Evolutionary conservation across 1,140 invertebrate genomes (phyloP).

Genomic region (Globodera rostochiensis): DNA sequence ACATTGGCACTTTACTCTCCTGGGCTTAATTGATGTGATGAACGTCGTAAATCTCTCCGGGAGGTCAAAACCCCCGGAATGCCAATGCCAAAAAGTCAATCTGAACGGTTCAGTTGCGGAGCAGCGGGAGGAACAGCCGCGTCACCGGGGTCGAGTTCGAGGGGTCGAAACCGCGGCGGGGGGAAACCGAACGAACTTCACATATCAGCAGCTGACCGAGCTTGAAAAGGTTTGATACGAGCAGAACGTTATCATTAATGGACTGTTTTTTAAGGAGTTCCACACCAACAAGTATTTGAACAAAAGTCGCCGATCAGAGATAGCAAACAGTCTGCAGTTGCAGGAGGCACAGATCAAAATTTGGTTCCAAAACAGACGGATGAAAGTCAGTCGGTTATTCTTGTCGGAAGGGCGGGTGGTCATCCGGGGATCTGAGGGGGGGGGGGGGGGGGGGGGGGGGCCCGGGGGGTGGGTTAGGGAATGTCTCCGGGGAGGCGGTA

Average conservation of each 20-base stretch:
- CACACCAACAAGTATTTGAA: constrained; percentile 99
- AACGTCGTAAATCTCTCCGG: constrained; percentile 27
- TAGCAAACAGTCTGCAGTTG: constrained; percentile 88
- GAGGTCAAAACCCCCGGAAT: neutral
- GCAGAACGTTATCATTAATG: constrained; percentile 10
- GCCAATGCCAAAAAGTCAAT: constrained; percentile 1
- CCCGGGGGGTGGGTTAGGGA: neutral
- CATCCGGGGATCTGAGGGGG: neutral
- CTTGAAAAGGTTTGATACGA: constrained; percentile 77
- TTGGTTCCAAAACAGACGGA: constrained; percentile 81
- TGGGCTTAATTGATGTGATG: neutral
- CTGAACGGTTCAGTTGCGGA: constrained; percentile 6
- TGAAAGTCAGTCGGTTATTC: constrained; percentile 73
- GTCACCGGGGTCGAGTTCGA: constrained; percentile 40
- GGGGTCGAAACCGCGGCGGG: constrained; percentile 9
- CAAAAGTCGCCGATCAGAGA: constrained; percentile 90
- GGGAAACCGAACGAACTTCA: constrained; percentile 54
- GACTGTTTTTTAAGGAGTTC: constrained; percentile 88
- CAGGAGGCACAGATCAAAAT: constrained; percentile 85
- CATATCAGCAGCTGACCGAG: constrained; percentile 85
- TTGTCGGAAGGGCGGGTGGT: neutral
- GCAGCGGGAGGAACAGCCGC: constrained; percentile 13
- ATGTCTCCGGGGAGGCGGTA: too few species aligned
- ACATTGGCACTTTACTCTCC: constrained; percentile 12
- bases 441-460: neutral